Conservation (phyloP, 2,888 invertebrate genomes). For the Orthosia cruda region DNA sequence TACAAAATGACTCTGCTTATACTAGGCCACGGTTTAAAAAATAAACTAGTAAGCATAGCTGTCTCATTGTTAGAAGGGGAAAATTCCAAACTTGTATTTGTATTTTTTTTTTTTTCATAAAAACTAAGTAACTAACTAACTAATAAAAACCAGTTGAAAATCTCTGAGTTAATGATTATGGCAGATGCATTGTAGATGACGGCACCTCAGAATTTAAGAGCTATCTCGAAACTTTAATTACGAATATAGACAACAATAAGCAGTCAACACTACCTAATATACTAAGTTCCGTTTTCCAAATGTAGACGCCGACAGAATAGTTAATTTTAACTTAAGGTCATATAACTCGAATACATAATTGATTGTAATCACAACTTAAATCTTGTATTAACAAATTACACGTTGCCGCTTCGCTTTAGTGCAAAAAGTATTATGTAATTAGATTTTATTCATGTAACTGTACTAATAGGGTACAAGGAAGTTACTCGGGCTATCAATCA, state of each 20-base stretch:
- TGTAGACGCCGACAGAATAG: conserved; percentile 60
- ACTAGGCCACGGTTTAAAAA: conserved; percentile 46
- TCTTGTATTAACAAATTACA: conserved; percentile 80
- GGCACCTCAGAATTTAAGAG: neutral
- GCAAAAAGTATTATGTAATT: conserved; percentile 73
- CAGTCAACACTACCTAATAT: conserved; percentile 9
- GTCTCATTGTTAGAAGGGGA: conserved; percentile 29
- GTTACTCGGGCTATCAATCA: conserved; percentile 72
- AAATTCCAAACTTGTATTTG: conserved; percentile 33
- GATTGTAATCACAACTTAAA: conserved; percentile 78
- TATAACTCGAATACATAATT: conserved; percentile 70
- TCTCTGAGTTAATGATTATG: neutral
- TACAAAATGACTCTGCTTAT: conserved; percentile 43
- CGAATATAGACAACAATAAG: conserved; percentile 5
- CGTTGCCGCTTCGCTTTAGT: conserved; percentile 65
- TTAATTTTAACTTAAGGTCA: conserved; percentile 79
- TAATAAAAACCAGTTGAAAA: too few relatives aligned
- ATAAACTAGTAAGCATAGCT: conserved; percentile 48
- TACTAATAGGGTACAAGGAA: conserved; percentile 74
- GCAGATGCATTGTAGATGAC: neutral
- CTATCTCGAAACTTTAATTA: conserved; percentile 6
- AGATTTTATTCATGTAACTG: conserved; percentile 73
- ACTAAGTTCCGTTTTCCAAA: conserved; percentile 54
- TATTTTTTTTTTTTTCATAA: too few relatives aligned
- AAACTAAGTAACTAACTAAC: too few relatives aligned